A percentile compares a stretch with the other conserved stretches of the same genome.
phyloP scores from a whole-genome alignment of 2,113 vertebrate genomes.

The Aptenodytes patagonicus region DNA sequence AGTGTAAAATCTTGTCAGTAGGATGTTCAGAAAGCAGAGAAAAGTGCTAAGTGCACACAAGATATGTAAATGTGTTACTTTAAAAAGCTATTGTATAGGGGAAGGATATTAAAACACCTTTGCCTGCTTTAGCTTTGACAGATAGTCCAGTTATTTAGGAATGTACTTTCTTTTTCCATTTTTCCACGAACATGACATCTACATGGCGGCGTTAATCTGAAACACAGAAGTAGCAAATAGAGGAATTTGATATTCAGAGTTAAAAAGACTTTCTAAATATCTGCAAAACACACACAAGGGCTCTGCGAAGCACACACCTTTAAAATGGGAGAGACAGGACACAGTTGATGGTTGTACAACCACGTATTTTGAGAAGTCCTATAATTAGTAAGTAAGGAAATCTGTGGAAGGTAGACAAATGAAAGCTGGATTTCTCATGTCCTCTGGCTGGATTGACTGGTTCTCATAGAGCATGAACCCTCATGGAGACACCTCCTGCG shows the following conservation, averaged over 20 bases:
- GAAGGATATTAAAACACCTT: background rate
- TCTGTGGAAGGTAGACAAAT: background rate
- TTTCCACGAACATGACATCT: background rate
- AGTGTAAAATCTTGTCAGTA: background rate
- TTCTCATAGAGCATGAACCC: background rate
- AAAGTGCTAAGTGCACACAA: background rate
- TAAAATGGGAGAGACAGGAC: background rate
- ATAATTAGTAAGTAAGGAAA: background rate
- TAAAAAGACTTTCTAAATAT: background rate
- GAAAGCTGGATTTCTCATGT: background rate
- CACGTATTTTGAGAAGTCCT: background rate
- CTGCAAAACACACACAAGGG: background rate
- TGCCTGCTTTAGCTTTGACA: background rate
- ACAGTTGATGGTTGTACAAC: background rate
- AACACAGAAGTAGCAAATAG: background rate
- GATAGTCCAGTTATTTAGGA: background rate
- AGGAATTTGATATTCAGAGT: background rate
- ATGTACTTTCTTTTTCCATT: background rate
- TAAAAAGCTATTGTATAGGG: background rate
- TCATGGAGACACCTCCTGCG: accelerated
- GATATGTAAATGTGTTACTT: background rate
- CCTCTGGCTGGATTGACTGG: background rate
- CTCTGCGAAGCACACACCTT: background rate
- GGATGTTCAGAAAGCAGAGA: background rate
- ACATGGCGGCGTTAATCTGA: background rate